Evolutionary conservation across 2,797 vertebrate species (phyloP).

Genomic region (Peromyscus melanophrys): DNA sequence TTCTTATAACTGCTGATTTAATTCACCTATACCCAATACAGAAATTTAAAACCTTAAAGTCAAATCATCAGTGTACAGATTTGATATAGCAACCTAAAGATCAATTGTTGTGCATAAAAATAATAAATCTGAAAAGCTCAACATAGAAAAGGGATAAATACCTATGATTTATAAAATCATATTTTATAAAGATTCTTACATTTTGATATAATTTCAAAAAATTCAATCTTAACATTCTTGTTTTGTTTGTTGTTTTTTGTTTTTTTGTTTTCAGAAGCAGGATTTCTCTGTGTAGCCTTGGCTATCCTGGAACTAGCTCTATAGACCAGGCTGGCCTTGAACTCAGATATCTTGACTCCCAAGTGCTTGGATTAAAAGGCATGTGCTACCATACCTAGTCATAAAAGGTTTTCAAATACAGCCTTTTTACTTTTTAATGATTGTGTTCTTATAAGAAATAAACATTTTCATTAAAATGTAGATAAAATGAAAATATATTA

Average conservation of each 20-base stretch:
- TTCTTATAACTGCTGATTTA: neutral
- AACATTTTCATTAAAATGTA: slow-evolving; percentile 22
- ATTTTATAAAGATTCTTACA: slow-evolving; percentile 52
- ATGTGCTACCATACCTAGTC: neutral
- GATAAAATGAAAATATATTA: slow-evolving; percentile 31
- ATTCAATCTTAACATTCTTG: slow-evolving; percentile 16
- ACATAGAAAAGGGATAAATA: neutral
- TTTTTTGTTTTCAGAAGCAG: neutral
- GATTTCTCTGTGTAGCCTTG: neutral
- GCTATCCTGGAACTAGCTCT: neutral
- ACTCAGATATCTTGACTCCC: neutral
- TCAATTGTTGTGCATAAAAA: neutral
- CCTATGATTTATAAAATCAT: neutral
- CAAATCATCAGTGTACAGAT: neutral
- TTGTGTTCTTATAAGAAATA: slow-evolving; percentile 25
- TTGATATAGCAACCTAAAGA: neutral
- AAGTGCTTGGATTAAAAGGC: neutral
- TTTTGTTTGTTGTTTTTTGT: neutral
- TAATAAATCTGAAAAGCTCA: slow-evolving; percentile 29
- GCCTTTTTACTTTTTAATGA: neutral
- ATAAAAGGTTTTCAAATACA: neutral
- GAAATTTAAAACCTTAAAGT: neutral
- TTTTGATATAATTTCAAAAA: slow-evolving; percentile 45
- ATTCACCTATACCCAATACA: neutral
- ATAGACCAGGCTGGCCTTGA: neutral